These are phyloP conservation scores for Anguilla megastoma DNA, from an alignment of 2,797 vertebrate species.

Conservation along the genomic window DNA sequence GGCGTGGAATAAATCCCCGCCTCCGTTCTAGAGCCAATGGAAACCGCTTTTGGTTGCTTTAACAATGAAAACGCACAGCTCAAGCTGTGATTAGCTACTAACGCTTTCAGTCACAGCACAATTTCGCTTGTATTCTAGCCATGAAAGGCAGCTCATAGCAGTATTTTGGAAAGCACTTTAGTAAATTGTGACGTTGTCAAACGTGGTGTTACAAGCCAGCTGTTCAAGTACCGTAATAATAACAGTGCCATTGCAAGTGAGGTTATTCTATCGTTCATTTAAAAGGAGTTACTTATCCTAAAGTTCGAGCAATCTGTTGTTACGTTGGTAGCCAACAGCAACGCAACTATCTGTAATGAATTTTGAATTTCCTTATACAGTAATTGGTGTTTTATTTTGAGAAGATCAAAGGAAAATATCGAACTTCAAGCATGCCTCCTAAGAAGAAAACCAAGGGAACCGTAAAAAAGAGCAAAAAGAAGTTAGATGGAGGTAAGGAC, in stretches of 20 bases:
- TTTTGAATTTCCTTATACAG: neutral
- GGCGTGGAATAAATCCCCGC: neutral
- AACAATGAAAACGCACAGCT: neutral
- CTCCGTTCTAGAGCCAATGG: slow-evolving; percentile 38
- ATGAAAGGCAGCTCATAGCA: too few relatives aligned
- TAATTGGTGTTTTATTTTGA: neutral
- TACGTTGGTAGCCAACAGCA: neutral
- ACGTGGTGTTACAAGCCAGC: neutral
- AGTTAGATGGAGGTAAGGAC: slow-evolving; percentile 54
- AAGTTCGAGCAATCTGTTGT: neutral
- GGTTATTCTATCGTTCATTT: neutral
- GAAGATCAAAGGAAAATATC: neutral
- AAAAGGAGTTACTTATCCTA: neutral
- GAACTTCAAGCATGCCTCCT: slow-evolving; percentile 62
- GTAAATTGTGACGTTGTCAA: neutral
- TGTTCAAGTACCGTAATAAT: neutral
- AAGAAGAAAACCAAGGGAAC: slow-evolving; percentile 65
- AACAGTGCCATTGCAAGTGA: neutral
- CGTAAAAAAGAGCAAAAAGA: slow-evolving; percentile 63
- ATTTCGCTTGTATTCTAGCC: slow-evolving; percentile 1
- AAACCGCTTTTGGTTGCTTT: slow-evolving; percentile 8
- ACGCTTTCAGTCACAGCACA: slow-evolving; percentile 37
- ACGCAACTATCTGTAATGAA: neutral
- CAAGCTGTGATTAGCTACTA: slow-evolving; percentile 48
- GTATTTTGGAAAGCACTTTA: too few relatives aligned